Percentiles rank a stretch among this genome's conserved stretches.
Conservation (phyloP, 2,113 vertebrate species). For the Pygoscelis antarcticus region DNA sequence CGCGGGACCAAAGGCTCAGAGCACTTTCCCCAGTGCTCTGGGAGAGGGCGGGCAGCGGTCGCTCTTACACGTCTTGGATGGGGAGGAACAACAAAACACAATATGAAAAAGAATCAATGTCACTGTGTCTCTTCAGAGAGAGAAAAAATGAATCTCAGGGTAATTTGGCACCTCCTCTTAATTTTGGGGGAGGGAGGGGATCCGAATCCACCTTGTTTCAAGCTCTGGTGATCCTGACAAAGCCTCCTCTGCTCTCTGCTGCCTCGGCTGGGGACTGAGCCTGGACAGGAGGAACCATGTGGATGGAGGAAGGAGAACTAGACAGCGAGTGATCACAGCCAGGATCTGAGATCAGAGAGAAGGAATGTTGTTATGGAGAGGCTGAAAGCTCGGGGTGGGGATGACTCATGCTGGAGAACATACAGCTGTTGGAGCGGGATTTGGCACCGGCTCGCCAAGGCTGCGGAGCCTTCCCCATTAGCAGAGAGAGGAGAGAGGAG, state of each 20-base stretch:
- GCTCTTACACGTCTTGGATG: not conserved
- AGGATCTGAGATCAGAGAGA: constrained; percentile 61
- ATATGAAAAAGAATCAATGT: rapidly evolving
- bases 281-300: not conserved
- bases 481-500: not conserved
- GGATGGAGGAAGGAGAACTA: constrained; percentile 1
- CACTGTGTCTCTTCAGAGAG: not conserved
- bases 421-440: constrained; percentile 26
- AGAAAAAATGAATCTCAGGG: not conserved
- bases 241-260: not conserved
- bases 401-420: constrained; percentile 57
- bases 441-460: not conserved
- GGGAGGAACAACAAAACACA: not conserved
- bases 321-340: constrained; percentile 1
- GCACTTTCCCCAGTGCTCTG: rapidly evolving
- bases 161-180: not conserved
- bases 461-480: not conserved
- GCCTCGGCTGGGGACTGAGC: not conserved
- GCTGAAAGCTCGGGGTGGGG: constrained; percentile 14
- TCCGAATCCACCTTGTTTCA: not conserved
- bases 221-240: not conserved
- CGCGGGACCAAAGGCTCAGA: not conserved
- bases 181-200: not conserved
- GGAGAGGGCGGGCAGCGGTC: not conserved
- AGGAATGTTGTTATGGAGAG: constrained; percentile 69